Percentiles rank a stretch among this genome's conserved stretches.
These are phyloP conservation scores for Drosophila eugracilis DNA, from an alignment of 1,140 invertebrate genomes.

Conservation along the genomic window DNA sequence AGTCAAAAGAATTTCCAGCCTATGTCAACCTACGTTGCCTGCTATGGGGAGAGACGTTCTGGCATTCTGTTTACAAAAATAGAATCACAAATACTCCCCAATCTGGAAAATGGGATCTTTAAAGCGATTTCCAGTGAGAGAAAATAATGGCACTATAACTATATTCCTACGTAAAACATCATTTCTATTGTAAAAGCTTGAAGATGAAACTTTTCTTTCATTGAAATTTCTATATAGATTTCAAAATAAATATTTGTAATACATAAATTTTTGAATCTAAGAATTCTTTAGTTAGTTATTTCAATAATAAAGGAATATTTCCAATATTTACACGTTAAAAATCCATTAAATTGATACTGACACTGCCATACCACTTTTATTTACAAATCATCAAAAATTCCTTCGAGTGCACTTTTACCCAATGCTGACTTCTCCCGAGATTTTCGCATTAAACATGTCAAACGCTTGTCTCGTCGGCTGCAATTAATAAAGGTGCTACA, in stretches of 20 bases:
- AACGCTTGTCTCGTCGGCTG: conserved; percentile 77
- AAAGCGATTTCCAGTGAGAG: conserved; percentile 5
- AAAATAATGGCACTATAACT: background rate
- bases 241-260: no score
- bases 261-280: no score
- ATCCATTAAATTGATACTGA: no score
- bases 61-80: conserved; percentile 49
- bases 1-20: conserved; percentile 72
- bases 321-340: no score
- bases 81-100: conserved; percentile 42
- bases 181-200: no score
- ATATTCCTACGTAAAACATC: no score
- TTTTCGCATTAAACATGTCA: conserved; percentile 83
- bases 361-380: no score
- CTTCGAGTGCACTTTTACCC: conserved; percentile 5
- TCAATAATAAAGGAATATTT: no score
- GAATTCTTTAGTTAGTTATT: no score
- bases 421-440: background rate
- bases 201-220: no score
- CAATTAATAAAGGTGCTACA: conserved; percentile 83
- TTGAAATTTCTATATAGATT: no score
- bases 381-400: no score
- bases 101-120: conserved; percentile 23
- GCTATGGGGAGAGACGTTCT: conserved; percentile 44
- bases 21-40: conserved; percentile 66